A percentile compares a stretch with the other conserved stretches of the same genome.
Conservation (phyloP, 2,888 invertebrate genomes). For the Omphaloscelis lunosa region DNA sequence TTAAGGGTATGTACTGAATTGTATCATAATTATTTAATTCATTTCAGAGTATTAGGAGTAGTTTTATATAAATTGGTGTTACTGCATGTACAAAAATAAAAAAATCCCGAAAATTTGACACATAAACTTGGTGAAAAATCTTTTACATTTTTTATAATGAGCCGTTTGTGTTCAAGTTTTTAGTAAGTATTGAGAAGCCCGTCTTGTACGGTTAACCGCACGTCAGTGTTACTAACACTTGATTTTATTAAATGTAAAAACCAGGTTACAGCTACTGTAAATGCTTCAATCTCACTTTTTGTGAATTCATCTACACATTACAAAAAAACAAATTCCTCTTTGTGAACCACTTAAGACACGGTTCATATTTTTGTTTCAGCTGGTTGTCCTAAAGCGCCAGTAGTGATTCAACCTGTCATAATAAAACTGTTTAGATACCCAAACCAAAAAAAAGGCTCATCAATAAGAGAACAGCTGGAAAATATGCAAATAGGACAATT, state of each 20-base stretch:
- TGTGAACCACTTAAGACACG: neutral
- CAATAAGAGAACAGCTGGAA: conserved; percentile 40
- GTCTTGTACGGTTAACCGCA: neutral
- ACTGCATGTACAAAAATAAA: neutral
- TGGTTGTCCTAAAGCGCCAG: conserved; percentile 72
- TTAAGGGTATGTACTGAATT: conserved; percentile 16
- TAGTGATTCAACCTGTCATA: conserved; percentile 81
- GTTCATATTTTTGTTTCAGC: conserved; percentile 63
- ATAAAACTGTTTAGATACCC: conserved; percentile 83
- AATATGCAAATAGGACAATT: conserved; percentile 43
- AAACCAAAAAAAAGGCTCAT: conserved; percentile 38
- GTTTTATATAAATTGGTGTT: neutral
- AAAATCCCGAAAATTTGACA: neutral
- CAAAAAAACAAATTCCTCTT: neutral
- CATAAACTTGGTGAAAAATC: neutral
- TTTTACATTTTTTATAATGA: neutral
- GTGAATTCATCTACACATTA: neutral
- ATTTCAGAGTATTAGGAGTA: neutral
- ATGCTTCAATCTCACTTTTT: neutral
- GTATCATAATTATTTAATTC: neutral
- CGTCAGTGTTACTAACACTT: neutral
- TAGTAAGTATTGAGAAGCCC: too few species aligned
- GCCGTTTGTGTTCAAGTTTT: neutral
- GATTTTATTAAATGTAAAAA: neutral
- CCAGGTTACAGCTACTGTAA: neutral